Evolutionary conservation across 2,797 vertebrate species (phyloP).

Genomic region (Megalops cyprinoides): DNA sequence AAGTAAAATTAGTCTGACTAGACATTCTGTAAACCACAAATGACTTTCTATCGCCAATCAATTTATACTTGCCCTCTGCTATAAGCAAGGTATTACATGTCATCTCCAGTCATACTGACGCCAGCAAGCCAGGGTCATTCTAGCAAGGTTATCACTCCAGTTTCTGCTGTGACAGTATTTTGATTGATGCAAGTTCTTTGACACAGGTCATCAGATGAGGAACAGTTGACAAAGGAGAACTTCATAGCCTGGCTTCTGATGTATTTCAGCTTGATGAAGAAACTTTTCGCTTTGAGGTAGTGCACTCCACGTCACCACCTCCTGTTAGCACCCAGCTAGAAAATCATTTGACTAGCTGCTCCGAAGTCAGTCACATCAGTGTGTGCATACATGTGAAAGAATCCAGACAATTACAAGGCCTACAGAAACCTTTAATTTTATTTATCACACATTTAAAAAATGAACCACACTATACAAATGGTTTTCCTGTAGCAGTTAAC

Average conservation of each 20-base stretch:
- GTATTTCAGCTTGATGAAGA: background rate
- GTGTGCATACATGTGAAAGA: conserved; percentile 22
- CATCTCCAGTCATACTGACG: background rate
- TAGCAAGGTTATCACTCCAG: background rate
- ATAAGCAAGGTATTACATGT: background rate
- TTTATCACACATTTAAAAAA: conserved; percentile 99
- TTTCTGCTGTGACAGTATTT: background rate
- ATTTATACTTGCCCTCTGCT: background rate
- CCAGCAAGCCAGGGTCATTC: too few relatives aligned
- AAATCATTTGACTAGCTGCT: background rate
- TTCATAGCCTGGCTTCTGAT: background rate
- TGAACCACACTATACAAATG: conserved; percentile 99
- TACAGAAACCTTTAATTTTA: conserved; percentile 95
- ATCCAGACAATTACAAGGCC: conserved; percentile 51
- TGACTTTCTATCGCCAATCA: background rate
- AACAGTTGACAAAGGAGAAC: background rate
- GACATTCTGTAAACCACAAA: background rate
- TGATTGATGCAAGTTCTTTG: background rate
- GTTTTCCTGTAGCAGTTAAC: conserved; percentile 84
- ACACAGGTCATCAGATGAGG: background rate
- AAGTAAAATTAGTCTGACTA: too few relatives aligned
- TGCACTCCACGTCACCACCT: background rate
- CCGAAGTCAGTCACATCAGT: background rate
- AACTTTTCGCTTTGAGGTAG: background rate
- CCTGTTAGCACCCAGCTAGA: background rate